Evolutionary conservation across 1,140 invertebrate genomes (phyloP).

Genomic region (Papilio dardanus): DNA sequence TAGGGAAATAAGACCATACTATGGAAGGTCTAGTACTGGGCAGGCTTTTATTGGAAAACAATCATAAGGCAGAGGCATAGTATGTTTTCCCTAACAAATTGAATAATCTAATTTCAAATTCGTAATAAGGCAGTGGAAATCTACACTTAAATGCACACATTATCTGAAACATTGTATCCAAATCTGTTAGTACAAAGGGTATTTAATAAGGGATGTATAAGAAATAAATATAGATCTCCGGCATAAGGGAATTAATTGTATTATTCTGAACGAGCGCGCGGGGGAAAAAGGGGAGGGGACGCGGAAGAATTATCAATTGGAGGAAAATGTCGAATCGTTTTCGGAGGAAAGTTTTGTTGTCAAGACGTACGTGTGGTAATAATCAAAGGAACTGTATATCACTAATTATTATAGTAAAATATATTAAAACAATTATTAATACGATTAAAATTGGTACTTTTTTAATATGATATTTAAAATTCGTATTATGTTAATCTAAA

Average conservation of each 20-base stretch:
- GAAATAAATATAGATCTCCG: conserved; percentile 64
- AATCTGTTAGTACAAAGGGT: conserved; percentile 40
- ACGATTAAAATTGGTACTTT: no score
- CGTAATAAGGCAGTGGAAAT: neutral
- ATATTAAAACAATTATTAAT: no score
- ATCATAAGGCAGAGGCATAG: no score
- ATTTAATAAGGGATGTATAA: conserved; percentile 59
- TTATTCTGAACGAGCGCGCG: conserved; percentile 70
- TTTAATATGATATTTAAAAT: no score
- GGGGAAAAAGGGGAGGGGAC: conserved; percentile 77
- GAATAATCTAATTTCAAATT: no score
- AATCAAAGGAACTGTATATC: neutral
- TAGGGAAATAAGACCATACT: no score
- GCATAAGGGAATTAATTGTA: conserved; percentile 82
- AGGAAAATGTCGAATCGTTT: conserved; percentile 67
- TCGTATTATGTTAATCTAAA: no score
- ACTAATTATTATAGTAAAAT: neutral
- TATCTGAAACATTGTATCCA: conserved; percentile 4
- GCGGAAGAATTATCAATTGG: conserved; percentile 82
- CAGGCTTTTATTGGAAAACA: no score
- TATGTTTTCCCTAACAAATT: no score
- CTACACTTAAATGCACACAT: conserved; percentile 6
- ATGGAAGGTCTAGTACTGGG: no score
- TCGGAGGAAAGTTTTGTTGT: conserved; percentile 38
- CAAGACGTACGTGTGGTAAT: conserved; percentile 24